Conservation (phyloP, 2,888 invertebrate genomes). For the Nasonovia ribisnigri region DNA sequence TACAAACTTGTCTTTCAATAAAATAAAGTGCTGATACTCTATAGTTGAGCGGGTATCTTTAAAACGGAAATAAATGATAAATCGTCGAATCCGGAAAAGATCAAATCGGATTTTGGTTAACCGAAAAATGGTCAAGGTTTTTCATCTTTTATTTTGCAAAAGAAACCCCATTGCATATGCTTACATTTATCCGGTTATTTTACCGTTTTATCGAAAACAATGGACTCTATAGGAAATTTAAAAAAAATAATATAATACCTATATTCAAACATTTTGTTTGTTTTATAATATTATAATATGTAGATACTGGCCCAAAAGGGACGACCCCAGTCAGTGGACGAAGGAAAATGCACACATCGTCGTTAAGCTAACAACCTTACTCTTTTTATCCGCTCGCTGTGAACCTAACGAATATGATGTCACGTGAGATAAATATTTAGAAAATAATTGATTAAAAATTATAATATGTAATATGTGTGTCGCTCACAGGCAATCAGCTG, state of each 20-base stretch:
- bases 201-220: neutral
- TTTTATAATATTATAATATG: neutral
- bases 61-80: neutral
- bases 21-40: neutral
- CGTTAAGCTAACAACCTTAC: neutral
- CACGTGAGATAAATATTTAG: neutral
- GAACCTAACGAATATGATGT: neutral
- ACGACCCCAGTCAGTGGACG: neutral
- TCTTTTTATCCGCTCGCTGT: neutral
- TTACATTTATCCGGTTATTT: neutral
- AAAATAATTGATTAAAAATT: neutral
- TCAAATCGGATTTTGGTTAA: neutral
- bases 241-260: neutral
- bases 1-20: neutral
- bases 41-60: neutral
- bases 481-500: neutral
- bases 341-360: neutral
- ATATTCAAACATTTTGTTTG: neutral
- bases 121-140: neutral
- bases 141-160: neutral
- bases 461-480: neutral
- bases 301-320: neutral
- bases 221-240: neutral
- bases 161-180: neutral
- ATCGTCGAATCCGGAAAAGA: neutral